Evolutionary conservation across 2,888 invertebrate genomes (phyloP), one percentile per base, ranked within the genome.

Genomic region (Terebella lapidaria): DNA sequence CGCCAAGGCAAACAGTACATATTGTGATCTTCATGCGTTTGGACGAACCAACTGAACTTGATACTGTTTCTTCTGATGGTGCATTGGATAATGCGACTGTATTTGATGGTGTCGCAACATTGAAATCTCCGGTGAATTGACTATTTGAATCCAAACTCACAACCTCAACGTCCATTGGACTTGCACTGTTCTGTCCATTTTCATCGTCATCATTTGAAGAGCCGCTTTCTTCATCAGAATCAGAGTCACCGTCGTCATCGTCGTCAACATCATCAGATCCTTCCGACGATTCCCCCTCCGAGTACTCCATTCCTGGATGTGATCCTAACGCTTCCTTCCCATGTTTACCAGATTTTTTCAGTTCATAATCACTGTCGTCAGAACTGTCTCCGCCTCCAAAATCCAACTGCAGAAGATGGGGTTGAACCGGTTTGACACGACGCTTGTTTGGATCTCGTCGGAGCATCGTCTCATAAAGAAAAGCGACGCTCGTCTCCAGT

Each of bases 351-450:
- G n/a, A n/a, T n/a, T n/a, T n/a, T n/a, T n/a, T n/a, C n/a, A n/a
- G n/a, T n/a, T n/a, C 87, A 81, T 94, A 94, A 82, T 94, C 94
- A 62, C 93, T 94, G 81, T 94, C 94, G 77, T 94, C 93, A 0
- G 92, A 92, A 77, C 93, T 93, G 79, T 92, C 92, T 42, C 89
- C 93, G 5, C 75, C 79, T 22, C 74, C 79, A 72, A 81, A 80
- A 67, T 79, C 74, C 2, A 81, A 69, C 63, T 81, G 78, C 26
- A 81, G 71, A 59, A 80, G 65, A 61, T 80, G 78, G 46, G 74
- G 74, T 55, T 74, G 74, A 61, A 87, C 89, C 63, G 89, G 91
- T 79, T 90, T 92, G 35, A 91, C 90, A 76, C 87, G 85, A 59
- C 91, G 83, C 79, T 91, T 92, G 67, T 88, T 89, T 10, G 88